Conservation (phyloP, 2,888 invertebrate genomes). For the Sarcophaga caerulescens region DNA sequence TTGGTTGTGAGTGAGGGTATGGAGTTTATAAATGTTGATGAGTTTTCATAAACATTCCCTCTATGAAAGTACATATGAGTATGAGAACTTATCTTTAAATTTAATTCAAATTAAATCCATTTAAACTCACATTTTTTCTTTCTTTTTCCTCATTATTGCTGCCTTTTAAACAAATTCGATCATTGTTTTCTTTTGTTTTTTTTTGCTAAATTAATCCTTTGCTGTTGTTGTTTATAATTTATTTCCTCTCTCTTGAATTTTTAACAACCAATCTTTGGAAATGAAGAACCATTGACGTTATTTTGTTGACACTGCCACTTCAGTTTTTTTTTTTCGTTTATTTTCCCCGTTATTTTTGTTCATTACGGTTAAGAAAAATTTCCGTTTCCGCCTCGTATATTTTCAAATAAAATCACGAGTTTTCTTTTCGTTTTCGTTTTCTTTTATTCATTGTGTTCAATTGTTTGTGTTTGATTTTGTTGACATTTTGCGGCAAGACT, state of each 20-base stretch:
- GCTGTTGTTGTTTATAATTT: background rate
- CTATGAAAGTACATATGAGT: too few relatives aligned
- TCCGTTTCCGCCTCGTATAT: slow-evolving; percentile 46
- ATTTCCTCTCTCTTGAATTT: slow-evolving; percentile 26
- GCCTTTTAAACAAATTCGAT: background rate
- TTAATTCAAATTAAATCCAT: too few relatives aligned
- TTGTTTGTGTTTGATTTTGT: background rate
- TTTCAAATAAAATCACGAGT: background rate
- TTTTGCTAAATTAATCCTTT: background rate
- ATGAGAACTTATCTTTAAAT: too few relatives aligned
- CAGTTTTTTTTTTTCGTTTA: slow-evolving; percentile 22
- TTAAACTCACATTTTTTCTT: background rate
- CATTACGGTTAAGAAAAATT: slow-evolving; percentile 32
- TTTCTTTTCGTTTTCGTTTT: background rate
- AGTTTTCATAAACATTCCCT: too few relatives aligned
- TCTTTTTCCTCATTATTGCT: background rate
- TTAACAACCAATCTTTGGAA: slow-evolving; percentile 16
- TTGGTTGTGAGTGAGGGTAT: too few relatives aligned
- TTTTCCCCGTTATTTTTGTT: background rate
- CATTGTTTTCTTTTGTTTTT: background rate
- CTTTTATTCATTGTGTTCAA: too few relatives aligned
- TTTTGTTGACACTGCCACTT: slow-evolving; percentile 50
- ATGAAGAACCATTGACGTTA: slow-evolving; percentile 43
- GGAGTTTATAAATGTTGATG: too few relatives aligned
- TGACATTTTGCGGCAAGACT: background rate